Conservation (phyloP, 1,140 invertebrate species). For the Heliconius himera region DNA sequence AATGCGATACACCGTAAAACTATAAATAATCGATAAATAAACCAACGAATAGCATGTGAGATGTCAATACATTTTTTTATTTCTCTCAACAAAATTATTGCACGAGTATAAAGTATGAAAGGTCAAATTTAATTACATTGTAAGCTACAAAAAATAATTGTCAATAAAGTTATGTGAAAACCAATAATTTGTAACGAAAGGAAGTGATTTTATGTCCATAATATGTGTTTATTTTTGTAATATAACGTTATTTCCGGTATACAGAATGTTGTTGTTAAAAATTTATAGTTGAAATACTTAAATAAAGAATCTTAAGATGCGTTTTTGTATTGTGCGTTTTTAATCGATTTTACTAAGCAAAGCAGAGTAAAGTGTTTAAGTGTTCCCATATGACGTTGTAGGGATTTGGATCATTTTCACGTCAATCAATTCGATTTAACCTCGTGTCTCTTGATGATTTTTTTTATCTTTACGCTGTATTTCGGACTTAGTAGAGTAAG, state of each 20-base stretch:
- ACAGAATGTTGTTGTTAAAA: background rate
- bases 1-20: no score
- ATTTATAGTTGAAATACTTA: background rate
- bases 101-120: background rate
- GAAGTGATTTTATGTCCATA: background rate
- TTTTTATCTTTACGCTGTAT: no score
- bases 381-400: no score
- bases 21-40: background rate
- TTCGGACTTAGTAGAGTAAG: no score
- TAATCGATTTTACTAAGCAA: no score
- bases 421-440: no score
- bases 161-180: background rate
- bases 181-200: slow-evolving; percentile 6
- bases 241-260: background rate
- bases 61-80: background rate
- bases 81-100: background rate
- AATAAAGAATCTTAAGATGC: no score
- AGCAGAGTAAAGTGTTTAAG: no score
- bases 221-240: background rate
- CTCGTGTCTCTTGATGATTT: no score
- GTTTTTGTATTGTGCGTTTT: no score
- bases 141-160: background rate
- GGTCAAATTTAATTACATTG: background rate
- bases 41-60: background rate
- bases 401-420: no score